Conservation (phyloP, 2,888 invertebrate genomes). For the Andrena hattorfiana region DNA sequence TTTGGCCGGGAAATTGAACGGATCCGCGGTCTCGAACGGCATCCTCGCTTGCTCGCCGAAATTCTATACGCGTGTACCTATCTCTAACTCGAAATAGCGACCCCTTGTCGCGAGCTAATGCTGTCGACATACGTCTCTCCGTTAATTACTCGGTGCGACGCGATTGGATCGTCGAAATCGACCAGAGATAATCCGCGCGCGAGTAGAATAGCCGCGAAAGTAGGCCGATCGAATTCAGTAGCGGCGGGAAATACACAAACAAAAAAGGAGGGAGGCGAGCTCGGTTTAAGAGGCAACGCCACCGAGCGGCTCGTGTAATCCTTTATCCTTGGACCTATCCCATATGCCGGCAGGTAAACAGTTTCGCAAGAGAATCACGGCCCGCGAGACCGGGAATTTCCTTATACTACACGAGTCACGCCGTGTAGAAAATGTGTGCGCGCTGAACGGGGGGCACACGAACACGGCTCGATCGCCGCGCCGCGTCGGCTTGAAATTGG, state of each 20-base stretch:
- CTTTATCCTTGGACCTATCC: slow-evolving; percentile 83
- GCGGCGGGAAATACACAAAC: slow-evolving; percentile 53
- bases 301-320: slow-evolving; percentile 68
- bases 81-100: too few species aligned
- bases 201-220: slow-evolving; percentile 44
- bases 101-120: too few species aligned
- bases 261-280: slow-evolving; percentile 41
- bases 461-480: slow-evolving; percentile 9
- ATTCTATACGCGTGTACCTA: too few species aligned
- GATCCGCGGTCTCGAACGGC: not conserved
- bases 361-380: slow-evolving; percentile 81
- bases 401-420: slow-evolving; percentile 77
- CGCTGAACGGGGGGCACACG: slow-evolving; percentile 41
- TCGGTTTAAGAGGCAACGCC: slow-evolving; percentile 36
- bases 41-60: too few species aligned
- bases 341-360: slow-evolving; percentile 79
- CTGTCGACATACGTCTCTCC: not conserved
- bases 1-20: not conserved
- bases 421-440: slow-evolving; percentile 30
- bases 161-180: not conserved
- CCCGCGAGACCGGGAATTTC: slow-evolving; percentile 79
- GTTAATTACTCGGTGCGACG: not conserved
- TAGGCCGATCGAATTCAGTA: slow-evolving; percentile 59
- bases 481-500: slow-evolving; percentile 71
- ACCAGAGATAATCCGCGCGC: slow-evolving; percentile 24